Evolutionary conservation across 2,888 invertebrate species (phyloP), one percentile per base, ranked within the genome.

Genomic region (Megastigmus dorsalis): DNA sequence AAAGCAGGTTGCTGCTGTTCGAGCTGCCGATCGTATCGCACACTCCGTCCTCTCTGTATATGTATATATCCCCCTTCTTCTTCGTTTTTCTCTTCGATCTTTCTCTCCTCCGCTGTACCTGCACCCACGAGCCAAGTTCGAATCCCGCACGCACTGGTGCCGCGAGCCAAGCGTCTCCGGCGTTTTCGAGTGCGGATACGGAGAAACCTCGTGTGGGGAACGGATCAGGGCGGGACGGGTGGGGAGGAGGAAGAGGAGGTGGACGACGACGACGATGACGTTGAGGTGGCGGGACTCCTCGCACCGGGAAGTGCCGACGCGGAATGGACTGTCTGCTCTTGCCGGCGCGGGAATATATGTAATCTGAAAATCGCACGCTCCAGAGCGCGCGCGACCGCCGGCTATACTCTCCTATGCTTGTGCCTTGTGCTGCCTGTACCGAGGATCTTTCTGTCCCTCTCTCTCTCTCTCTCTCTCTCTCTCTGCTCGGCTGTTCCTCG

Each of bases 281-380:
- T 33, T 10, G 26, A 26, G 4, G 7, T 26, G 28, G 9, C 18
- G 38, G 26, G 9, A 38, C 63, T 60, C 66, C 52, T 54, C 5
- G 65, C 74, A 69, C 69, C 74, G 70, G 70, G 70, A 70, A 60
- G 52, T 63, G 68, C 52, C 62, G 62, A 18, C 50, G 66, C 45
- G 23, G 52, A 69, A 59, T 68, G 57, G 45, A 75, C 69, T 74
- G 70, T 20, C 54, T 0, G 54, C 15, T 66, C 5, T 1, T 18
- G 30, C 20, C 70, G 45, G 36, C 45, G 69, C 66, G 65, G 45
- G 69, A 70, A 65, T 75, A 75, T 75, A 75, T 70, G 69, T 65
- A 65, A 66, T 69, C 74, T 59, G 74, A 65, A 74, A 74, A 74
- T 70, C 70, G 52, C 74, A 75, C 70, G 74, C 69, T 75, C 66